A percentile compares a stretch with the other conserved stretches of the same genome.
Evolutionary conservation across 1,140 invertebrate genomes (phyloP).

Genomic region (Habropoda laboriosa): DNA sequence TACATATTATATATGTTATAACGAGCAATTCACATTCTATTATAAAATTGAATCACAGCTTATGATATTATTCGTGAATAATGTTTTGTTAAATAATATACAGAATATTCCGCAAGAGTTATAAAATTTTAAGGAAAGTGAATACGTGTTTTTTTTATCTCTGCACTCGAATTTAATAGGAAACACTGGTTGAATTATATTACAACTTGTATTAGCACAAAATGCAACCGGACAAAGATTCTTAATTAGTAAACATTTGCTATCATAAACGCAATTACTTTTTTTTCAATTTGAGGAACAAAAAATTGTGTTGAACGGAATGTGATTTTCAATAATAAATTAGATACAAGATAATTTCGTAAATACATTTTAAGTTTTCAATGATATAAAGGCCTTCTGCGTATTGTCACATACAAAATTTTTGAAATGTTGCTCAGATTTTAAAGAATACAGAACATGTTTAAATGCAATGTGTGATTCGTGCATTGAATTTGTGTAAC

Average conservation of each 20-base stretch:
- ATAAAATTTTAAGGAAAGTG: constrained; percentile 42
- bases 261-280: constrained; percentile 38
- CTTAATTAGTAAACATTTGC: constrained; percentile 45
- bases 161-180: constrained; percentile 34
- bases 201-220: constrained; percentile 57
- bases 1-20: constrained; percentile 55
- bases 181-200: constrained; percentile 47
- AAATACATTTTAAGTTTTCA: constrained; percentile 50
- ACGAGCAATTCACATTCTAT: constrained; percentile 64
- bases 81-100: constrained; percentile 56
- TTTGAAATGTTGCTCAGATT: constrained; percentile 53
- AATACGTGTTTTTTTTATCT: constrained; percentile 33
- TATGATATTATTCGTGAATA: constrained; percentile 54
- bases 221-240: constrained; percentile 49
- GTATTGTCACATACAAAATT: constrained; percentile 66
- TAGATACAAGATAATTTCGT: constrained; percentile 45
- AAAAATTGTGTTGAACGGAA: constrained; percentile 51
- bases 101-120: constrained; percentile 49
- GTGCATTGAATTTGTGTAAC: constrained; percentile 54
- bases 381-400: constrained; percentile 60
- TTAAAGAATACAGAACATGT: constrained; percentile 35
- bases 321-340: constrained; percentile 56
- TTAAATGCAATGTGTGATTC: constrained; percentile 63
- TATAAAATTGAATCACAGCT: constrained; percentile 64
- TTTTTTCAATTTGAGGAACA: constrained; percentile 21